A percentile compares a stretch with the other conserved stretches of the same genome.
phyloP scores from a whole-genome alignment of 2,888 invertebrate species.

The Latheticus oryzae region DNA sequence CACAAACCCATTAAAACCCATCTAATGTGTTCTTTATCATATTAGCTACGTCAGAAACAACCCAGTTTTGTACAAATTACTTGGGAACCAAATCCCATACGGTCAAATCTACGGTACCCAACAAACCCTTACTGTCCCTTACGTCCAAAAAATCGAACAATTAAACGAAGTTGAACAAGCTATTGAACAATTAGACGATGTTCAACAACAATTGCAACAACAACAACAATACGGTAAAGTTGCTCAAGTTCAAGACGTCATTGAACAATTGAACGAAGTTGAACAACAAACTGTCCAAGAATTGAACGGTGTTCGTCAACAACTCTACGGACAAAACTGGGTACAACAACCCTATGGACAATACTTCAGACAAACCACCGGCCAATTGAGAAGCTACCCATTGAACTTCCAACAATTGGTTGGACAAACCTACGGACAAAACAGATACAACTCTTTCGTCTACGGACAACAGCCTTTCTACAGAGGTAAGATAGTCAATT shows the following conservation, averaged over 20 bases:
- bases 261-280: conserved; percentile 2
- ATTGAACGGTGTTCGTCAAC: background rate
- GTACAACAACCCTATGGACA: background rate
- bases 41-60: background rate
- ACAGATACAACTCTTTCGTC: conserved; percentile 13
- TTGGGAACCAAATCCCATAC: background rate
- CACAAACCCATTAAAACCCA: too few relatives aligned
- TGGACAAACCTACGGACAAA: background rate
- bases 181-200: conserved; percentile 1
- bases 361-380: background rate
- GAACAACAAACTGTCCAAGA: conserved; percentile 8
- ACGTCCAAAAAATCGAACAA: background rate
- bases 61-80: background rate
- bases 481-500: conserved; percentile 1
- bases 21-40: too few relatives aligned
- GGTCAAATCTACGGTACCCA: background rate
- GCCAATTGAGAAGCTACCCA: conserved; percentile 4
- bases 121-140: background rate
- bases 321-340: background rate
- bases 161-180: conserved; percentile 10
- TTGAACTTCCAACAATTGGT: conserved; percentile 1
- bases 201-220: conserved; percentile 7
- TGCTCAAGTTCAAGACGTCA: background rate
- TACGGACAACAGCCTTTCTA: too few relatives aligned
- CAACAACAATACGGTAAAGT: background rate